Conservation (phyloP, 1,140 invertebrate genomes). For the Microplitis demolitor region DNA sequence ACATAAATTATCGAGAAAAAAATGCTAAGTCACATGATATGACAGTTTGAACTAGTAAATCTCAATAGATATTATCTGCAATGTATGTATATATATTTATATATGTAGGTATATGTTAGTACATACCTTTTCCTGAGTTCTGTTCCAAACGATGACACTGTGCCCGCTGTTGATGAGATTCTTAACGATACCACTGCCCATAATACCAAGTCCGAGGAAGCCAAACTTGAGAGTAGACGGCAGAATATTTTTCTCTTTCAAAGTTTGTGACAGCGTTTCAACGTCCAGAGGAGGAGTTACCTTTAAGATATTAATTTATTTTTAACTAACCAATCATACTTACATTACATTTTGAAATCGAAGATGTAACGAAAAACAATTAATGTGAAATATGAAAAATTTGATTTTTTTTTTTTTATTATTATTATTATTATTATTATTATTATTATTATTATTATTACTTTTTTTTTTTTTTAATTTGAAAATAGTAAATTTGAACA, state of each 20-base stretch:
- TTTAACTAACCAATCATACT: neutral
- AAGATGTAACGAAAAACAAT: too few relatives aligned
- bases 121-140: constrained; percentile 89
- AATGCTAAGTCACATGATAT: too few relatives aligned
- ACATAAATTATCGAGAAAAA: too few relatives aligned
- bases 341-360: too few relatives aligned
- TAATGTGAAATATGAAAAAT: too few relatives aligned
- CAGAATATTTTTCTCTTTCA: constrained; percentile 85
- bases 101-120: neutral
- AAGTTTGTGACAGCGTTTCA: constrained; percentile 75
- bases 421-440: too few relatives aligned
- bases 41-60: neutral
- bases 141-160: constrained; percentile 92
- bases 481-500: too few relatives aligned
- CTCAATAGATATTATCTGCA: neutral
- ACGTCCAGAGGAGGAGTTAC: constrained; percentile 78
- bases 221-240: constrained; percentile 89
- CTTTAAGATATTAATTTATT: constrained; percentile 49
- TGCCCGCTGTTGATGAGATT: constrained; percentile 94
- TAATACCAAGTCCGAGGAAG: constrained; percentile 93
- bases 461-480: too few relatives aligned
- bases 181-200: constrained; percentile 95
- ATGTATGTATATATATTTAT: constrained; percentile 12
- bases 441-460: too few relatives aligned
- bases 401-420: too few relatives aligned